These are phyloP conservation scores for Paedocypris micromegethes DNA, from an alignment of 2,797 vertebrate genomes.

Conservation along the genomic window DNA sequence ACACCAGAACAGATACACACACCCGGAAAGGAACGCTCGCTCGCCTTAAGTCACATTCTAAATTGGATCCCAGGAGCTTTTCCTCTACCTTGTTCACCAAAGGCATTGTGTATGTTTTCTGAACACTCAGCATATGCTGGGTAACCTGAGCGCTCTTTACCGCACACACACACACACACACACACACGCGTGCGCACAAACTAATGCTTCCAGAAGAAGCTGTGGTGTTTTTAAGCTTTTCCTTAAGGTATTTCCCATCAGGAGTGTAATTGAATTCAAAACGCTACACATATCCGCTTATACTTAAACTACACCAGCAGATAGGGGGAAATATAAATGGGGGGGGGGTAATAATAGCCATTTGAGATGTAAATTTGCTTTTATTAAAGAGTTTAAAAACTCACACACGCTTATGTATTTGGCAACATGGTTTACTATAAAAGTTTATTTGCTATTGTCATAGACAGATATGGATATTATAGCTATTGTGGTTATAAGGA, in stretches of 20 bases:
- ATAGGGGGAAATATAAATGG: too few relatives aligned
- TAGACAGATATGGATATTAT: too few relatives aligned
- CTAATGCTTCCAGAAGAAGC: conserved; percentile 66
- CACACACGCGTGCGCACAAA: conserved; percentile 40
- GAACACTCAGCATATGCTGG: conserved; percentile 82
- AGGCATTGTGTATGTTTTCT: conserved; percentile 82
- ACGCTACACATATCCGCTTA: conserved; percentile 62
- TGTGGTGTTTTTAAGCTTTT: conserved; percentile 46
- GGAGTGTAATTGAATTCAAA: conserved; percentile 85
- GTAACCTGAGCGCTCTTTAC: conserved; percentile 78
- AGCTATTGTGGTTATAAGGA: too few relatives aligned
- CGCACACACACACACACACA: conserved; percentile 41
- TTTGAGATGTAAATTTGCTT: too few relatives aligned
- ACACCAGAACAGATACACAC: conserved; percentile 44
- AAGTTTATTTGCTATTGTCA: too few relatives aligned
- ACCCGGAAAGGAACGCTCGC: conserved; percentile 51
- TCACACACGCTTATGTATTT: too few relatives aligned
- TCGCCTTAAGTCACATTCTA: conserved; percentile 91
- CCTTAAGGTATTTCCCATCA: conserved; percentile 80
- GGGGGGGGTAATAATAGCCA: too few relatives aligned
- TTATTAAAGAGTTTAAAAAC: too few relatives aligned
- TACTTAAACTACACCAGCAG: too few relatives aligned
- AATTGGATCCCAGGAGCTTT: conserved; percentile 90
- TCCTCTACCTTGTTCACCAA: conserved; percentile 84
- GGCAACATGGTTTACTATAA: too few relatives aligned